Conservation (phyloP, 2,797 vertebrate species). For the Emydoidea blandingii region DNA sequence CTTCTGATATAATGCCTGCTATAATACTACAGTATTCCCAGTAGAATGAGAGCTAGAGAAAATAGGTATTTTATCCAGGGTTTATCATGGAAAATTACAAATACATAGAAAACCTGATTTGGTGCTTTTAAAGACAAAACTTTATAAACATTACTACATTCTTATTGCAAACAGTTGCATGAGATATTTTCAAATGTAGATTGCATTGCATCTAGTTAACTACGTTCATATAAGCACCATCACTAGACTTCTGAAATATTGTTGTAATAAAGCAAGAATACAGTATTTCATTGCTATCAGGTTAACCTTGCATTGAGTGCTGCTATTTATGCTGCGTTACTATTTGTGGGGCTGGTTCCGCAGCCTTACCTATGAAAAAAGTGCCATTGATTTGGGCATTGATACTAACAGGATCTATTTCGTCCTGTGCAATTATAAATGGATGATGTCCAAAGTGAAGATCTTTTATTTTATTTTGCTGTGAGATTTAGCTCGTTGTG, state of each 20-base stretch:
- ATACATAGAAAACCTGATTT: slow-evolving; percentile 38
- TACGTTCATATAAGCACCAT: slow-evolving; percentile 11
- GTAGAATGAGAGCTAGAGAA: slow-evolving; percentile 53
- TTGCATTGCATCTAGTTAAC: slow-evolving; percentile 20
- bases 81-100: slow-evolving; percentile 38
- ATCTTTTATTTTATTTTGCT: neutral
- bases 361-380: neutral
- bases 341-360: neutral
- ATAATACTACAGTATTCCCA: slow-evolving; percentile 45
- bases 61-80: slow-evolving; percentile 44
- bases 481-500: neutral
- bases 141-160: neutral
- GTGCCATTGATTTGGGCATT: neutral
- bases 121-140: neutral
- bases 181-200: slow-evolving; percentile 2
- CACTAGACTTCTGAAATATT: slow-evolving; percentile 15
- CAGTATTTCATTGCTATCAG: neutral
- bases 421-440: neutral
- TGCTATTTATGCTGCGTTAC: neutral
- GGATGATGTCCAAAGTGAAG: neutral
- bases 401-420: neutral
- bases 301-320: neutral
- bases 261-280: slow-evolving; percentile 28
- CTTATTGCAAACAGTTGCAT: slow-evolving; percentile 1
- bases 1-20: slow-evolving; percentile 30